Conservation (phyloP, 1,140 invertebrate species). For the Grapholita molesta region DNA sequence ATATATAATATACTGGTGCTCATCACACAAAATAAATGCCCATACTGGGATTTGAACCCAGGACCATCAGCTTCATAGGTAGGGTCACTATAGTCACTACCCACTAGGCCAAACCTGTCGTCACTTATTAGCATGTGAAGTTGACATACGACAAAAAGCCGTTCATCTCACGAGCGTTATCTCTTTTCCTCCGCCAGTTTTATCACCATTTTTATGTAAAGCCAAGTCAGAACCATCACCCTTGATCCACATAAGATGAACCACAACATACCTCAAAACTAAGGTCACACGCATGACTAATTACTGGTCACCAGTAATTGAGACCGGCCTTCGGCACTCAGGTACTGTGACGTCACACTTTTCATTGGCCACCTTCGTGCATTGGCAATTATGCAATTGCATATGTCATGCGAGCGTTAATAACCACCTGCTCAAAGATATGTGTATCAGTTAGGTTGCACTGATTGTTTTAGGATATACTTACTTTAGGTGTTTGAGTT, state of each 20-base stretch:
- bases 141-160: no score
- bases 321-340: neutral
- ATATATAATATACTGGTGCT: no score
- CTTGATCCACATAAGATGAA: neutral
- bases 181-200: no score
- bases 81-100: no score
- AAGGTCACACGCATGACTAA: neutral
- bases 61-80: no score
- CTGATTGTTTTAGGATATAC: neutral
- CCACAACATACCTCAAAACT: neutral
- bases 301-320: conserved; percentile 5
- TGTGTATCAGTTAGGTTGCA: neutral
- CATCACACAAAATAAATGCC: no score
- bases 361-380: conserved; percentile 6
- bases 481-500: no score
- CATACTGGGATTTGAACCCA: no score
- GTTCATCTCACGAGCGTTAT: no score
- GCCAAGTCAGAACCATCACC: neutral
- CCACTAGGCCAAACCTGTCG: no score
- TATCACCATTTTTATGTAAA: no score
- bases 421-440: neutral
- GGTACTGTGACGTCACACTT: conserved; percentile 8
- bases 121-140: no score
- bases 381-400: neutral
- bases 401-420: neutral